phyloP scores from a whole-genome alignment of 2,113 vertebrate species.

The Electrona antarctica region DNA sequence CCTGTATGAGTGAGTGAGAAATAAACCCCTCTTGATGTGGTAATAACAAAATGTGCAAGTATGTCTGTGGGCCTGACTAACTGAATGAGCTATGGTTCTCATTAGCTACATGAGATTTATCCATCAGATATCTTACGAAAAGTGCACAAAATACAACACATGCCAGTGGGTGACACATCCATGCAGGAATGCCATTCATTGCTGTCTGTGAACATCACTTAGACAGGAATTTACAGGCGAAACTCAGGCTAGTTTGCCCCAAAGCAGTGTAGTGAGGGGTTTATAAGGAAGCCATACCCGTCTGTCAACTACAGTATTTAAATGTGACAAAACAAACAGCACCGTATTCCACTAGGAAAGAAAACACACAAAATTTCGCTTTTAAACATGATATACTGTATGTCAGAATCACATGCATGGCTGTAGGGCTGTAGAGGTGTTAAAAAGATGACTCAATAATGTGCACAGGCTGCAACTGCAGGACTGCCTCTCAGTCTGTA shows the following conservation, averaged over 20 bases:
- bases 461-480: no score
- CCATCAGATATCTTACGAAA: conserved; percentile 6
- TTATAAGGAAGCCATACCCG: not conserved
- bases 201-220: conserved; percentile 58
- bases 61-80: not conserved
- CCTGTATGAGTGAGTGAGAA: not conserved
- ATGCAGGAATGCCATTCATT: conserved; percentile 67
- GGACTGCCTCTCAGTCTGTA: no score
- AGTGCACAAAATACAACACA: conserved; percentile 24
- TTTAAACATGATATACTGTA: conserved; percentile 9
- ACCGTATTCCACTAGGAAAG: not conserved
- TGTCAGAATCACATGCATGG: no score
- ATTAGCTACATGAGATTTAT: conserved; percentile 1
- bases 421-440: no score
- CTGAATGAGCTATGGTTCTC: not conserved
- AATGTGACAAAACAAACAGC: conserved; percentile 38
- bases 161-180: conserved; percentile 50
- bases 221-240: conserved; percentile 71
- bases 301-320: conserved; percentile 46
- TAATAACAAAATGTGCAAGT: not conserved
- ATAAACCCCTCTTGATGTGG: not conserved
- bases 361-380: conserved; percentile 4
- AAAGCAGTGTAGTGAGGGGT: conserved; percentile 29
- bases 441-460: no score
- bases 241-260: conserved; percentile 35